phyloP scores from a whole-genome alignment of 2,888 invertebrate species.

The Osedax frankpressi region DNA sequence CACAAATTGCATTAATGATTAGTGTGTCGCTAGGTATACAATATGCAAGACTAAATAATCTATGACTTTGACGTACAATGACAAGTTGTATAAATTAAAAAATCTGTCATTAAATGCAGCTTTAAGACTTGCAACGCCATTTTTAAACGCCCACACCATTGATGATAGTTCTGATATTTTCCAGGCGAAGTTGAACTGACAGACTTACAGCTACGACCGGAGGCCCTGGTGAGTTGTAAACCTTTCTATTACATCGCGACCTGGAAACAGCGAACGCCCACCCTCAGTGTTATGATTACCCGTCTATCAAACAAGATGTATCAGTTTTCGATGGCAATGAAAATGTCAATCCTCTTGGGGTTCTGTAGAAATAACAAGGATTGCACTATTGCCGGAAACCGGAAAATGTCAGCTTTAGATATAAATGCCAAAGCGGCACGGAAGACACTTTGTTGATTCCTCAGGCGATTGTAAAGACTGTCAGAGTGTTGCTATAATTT shows the following conservation, averaged over 20 bases:
- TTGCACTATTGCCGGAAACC: neutral
- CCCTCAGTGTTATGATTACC: neutral
- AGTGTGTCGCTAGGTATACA: too few species aligned
- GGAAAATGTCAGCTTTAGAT: neutral
- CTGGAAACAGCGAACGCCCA: neutral
- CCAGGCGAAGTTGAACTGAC: conserved; percentile 56
- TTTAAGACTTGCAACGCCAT: neutral
- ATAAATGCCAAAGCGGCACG: neutral
- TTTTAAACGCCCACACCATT: neutral
- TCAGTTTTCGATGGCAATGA: neutral
- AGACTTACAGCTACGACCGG: conserved; percentile 64
- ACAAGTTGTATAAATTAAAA: neutral
- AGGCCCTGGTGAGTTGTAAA: conserved; percentile 59
- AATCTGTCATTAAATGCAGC: neutral
- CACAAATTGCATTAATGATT: too few species aligned
- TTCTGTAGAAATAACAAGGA: neutral
- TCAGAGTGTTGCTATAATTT: neutral
- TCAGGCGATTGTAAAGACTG: conserved; percentile 6
- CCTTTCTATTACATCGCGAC: neutral
- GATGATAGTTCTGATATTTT: neutral
- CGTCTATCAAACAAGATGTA: conserved; percentile 4
- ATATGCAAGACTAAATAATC: too few species aligned
- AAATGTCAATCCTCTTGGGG: neutral
- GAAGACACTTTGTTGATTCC: neutral
- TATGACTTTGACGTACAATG: conserved; percentile 3